Evolutionary conservation across 2,888 invertebrate species (phyloP).

Genomic region (Oxyteleia sp.): DNA sequence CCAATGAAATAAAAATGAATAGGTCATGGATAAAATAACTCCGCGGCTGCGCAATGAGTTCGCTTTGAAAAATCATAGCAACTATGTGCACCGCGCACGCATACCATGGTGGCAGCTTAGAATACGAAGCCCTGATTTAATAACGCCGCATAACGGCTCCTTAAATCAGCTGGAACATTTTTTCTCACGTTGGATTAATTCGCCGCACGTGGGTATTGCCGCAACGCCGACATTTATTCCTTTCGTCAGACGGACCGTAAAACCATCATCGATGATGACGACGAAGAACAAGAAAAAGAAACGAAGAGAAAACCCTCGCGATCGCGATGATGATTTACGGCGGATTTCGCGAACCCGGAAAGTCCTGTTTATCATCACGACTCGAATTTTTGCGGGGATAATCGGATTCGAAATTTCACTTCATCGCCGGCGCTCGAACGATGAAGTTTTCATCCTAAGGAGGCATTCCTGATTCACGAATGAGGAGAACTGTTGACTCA

Average conservation of each 20-base stretch:
- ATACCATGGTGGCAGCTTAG: neutral
- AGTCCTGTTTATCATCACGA: slow-evolving; percentile 19
- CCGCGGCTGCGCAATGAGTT: neutral
- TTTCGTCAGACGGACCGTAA: neutral
- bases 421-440: slow-evolving; percentile 26
- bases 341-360: slow-evolving; percentile 32
- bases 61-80: neutral
- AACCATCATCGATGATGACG: neutral
- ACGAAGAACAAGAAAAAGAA: no score
- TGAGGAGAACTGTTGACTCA: slow-evolving; percentile 50
- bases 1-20: slow-evolving; percentile 5
- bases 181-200: neutral
- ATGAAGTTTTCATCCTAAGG: slow-evolving; percentile 46
- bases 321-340: slow-evolving; percentile 14
- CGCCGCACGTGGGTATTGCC: neutral
- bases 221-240: neutral
- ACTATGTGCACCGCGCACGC: neutral
- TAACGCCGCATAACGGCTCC: no score
- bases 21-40: neutral
- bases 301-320: neutral
- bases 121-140: neutral
- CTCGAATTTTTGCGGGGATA: slow-evolving; percentile 11
- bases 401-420: slow-evolving; percentile 40
- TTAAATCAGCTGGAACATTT: no score
- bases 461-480: slow-evolving; percentile 34